A percentile compares a stretch with the other conserved stretches of the same genome.
Conservation (phyloP, 53 echinoderm and acorn worm genomes). For the Antedon mediterranea region DNA sequence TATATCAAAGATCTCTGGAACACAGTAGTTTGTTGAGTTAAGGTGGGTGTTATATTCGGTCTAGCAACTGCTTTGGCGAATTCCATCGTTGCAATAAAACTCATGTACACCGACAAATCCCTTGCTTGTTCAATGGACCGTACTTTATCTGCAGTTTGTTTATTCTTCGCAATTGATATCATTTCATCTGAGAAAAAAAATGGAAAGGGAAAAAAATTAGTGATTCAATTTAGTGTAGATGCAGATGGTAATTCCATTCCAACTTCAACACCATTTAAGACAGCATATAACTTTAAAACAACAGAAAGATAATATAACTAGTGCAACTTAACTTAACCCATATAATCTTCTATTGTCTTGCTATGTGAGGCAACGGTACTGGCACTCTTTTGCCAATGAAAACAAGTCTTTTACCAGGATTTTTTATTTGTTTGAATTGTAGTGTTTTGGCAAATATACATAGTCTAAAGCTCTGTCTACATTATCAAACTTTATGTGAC, state of each 20-base stretch:
- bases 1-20: slow-evolving; percentile 4
- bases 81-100: slow-evolving; percentile 41
- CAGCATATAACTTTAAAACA: too few relatives aligned
- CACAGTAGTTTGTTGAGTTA: background rate
- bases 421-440: too few relatives aligned
- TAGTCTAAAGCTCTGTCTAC: too few relatives aligned
- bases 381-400: too few relatives aligned
- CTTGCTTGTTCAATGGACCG: slow-evolving; percentile 47
- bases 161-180: slow-evolving; percentile 19
- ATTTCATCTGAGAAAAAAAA: slow-evolving; percentile 16
- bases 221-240: background rate
- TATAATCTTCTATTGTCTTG: too few relatives aligned
- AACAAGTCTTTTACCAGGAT: too few relatives aligned
- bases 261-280: too few relatives aligned
- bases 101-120: slow-evolving; percentile 63
- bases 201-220: background rate
- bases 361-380: too few relatives aligned
- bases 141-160: background rate
- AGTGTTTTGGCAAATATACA: too few relatives aligned
- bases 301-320: too few relatives aligned
- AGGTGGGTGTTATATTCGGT: background rate
- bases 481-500: too few relatives aligned
- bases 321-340: too few relatives aligned
- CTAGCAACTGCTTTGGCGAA: slow-evolving; percentile 32
- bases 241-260: background rate